Percentiles rank a stretch among this genome's conserved stretches.
Evolutionary conservation across 2,888 invertebrate genomes (phyloP).

Genomic region (Epirrhoe tristata): DNA sequence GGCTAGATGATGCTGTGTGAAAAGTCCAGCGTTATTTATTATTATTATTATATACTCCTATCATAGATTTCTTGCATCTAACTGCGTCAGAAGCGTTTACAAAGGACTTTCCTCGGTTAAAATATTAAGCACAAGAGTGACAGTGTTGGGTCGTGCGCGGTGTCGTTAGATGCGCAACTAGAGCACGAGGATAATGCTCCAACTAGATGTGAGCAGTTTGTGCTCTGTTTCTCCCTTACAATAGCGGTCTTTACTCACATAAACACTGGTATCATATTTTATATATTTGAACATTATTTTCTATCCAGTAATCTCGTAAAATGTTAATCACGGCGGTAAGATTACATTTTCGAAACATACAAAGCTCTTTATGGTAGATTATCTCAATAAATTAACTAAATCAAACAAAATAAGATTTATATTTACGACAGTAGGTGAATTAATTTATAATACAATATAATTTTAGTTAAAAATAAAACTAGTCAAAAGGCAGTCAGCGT

Average conservation of each 20-base stretch:
- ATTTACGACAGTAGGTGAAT: too few species aligned
- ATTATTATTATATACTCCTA: background rate
- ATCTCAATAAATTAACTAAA: too few species aligned
- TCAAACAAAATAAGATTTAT: too few species aligned
- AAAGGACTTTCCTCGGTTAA: constrained; percentile 13
- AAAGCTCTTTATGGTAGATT: too few species aligned
- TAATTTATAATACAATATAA: background rate
- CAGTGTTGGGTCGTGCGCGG: constrained; percentile 45
- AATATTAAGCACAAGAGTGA: constrained; percentile 37
- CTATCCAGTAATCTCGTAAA: background rate
- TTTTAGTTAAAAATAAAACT: background rate
- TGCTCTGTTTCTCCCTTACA: constrained; percentile 75
- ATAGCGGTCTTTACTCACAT: constrained; percentile 47
- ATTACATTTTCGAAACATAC: too few species aligned
- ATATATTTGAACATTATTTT: background rate
- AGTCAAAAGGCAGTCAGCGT: background rate
- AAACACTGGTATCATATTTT: constrained; percentile 10
- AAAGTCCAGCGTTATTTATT: too few species aligned
- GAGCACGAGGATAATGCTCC: constrained; percentile 67
- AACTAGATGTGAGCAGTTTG: constrained; percentile 62
- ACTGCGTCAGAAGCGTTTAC: background rate
- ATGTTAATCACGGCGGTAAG: too few species aligned
- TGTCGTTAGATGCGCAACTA: constrained; percentile 64
- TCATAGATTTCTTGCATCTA: background rate
- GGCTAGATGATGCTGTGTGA: too few species aligned